phyloP scores from a whole-genome alignment of 2,797 vertebrate genomes.

The Okamejei kenojei region DNA sequence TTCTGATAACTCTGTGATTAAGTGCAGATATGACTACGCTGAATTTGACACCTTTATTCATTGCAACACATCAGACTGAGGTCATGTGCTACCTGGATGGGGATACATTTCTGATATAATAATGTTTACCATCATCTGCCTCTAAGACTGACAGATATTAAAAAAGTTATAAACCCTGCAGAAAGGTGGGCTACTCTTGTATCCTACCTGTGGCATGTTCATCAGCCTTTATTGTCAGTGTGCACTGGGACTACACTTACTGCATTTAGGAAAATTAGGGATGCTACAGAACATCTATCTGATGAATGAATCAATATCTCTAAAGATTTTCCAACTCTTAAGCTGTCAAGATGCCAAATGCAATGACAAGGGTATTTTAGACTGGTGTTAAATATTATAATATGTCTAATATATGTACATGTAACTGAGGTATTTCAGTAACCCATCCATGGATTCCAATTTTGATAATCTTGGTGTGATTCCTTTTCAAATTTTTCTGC shows the following conservation, averaged over 20 bases:
- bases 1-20: background rate
- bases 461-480: background rate
- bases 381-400: background rate
- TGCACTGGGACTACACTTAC: background rate
- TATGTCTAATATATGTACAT: background rate
- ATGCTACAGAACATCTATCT: background rate
- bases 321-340: conserved; percentile 25
- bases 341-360: conserved; percentile 24
- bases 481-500: background rate
- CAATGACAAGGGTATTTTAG: background rate
- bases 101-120: background rate
- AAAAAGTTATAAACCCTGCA: background rate
- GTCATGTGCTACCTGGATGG: background rate
- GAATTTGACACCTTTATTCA: background rate
- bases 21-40: background rate
- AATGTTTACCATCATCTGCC: background rate
- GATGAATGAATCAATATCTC: conserved; percentile 21
- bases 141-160: background rate
- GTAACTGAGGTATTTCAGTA: background rate
- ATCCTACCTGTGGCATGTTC: background rate
- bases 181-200: background rate
- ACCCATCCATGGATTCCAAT: background rate
- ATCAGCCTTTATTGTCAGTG: background rate
- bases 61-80: background rate
- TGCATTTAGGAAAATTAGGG: conserved; percentile 1